Evolutionary conservation across 1,140 invertebrate species (phyloP), one percentile per base, ranked within the genome.

Genomic region (Pinna nobilis): DNA sequence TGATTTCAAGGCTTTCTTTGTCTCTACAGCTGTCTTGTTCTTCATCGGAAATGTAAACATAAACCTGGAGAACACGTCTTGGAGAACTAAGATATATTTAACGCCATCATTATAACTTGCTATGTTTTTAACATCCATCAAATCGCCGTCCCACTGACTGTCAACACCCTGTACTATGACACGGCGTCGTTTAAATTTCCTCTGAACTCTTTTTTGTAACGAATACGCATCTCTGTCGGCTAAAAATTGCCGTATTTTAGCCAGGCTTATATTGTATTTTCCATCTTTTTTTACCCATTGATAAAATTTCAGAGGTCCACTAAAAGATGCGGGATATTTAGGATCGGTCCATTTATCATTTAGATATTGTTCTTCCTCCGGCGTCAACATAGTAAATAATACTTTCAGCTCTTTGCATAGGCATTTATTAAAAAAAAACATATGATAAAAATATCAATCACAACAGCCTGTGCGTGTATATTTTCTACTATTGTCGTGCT

Each of bases 31-130:
- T 11, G 61, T 65, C 51, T 65, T 72, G 30, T 57, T 28, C 65
- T 72, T 65, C 32, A 65, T 15, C 13, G 70, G 60, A 53, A 55
- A 49, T 11, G 60, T 37, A 39, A 55, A 65, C 20, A 65, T 28
- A 59, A 53, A 72, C 49, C 60, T 57, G 2, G 60, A 65, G 59
- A 72, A 72, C 11, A 72, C 49, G 32, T 72, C 70, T 44, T 64
- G 51, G 13, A 57, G 20, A 9, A 72, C 50, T 7, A 72, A 32
- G 30, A 65, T 64, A 35, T 65, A 72, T 44, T 72, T 47, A 63
- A 65, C 30, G 11, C 51, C 61, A 20, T 57, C 51, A 57, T 64
- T 72, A 32, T 57, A 35, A 20, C 49, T 64, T 7, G 70, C 51
- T 65, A 72, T 66, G 28, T 72, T 72, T 44, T 39, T 47, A 18